Evolutionary conservation across 1,140 invertebrate species (phyloP).

Genomic region (Penaeus chinensis): DNA sequence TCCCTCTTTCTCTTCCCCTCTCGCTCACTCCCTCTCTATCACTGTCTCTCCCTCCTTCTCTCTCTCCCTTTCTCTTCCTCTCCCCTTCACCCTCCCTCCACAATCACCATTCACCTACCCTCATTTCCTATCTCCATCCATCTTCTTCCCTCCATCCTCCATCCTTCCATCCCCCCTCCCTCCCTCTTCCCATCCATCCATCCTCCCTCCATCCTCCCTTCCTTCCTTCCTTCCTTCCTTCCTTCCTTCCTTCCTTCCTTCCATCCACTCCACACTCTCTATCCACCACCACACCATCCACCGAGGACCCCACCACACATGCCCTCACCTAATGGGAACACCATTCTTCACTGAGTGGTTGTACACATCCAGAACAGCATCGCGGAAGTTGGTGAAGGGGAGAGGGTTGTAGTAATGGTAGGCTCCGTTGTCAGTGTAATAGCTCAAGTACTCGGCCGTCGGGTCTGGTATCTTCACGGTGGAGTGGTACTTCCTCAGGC

Average conservation of each 20-base stretch:
- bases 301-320: not conserved
- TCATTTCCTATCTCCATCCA: too few species aligned
- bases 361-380: slow-evolving; percentile 29
- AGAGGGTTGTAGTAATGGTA: slow-evolving; percentile 61
- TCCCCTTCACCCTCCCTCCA: too few species aligned
- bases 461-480: slow-evolving; percentile 39
- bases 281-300: not conserved
- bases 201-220: not conserved
- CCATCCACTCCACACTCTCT: not conserved
- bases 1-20: too few species aligned
- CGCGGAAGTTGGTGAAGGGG: slow-evolving; percentile 42
- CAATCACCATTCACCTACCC: too few species aligned
- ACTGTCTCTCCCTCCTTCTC: too few species aligned
- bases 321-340: slow-evolving; percentile 40
- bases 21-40: too few species aligned
- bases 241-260: too few species aligned
- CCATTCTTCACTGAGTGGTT: slow-evolving; percentile 23
- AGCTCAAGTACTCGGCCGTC: slow-evolving; percentile 45
- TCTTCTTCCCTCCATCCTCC: too few species aligned
- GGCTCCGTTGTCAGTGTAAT: slow-evolving; percentile 61
- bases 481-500: slow-evolving; percentile 2
- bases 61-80: too few species aligned
- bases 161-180: too few species aligned
- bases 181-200: not conserved
- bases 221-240: not conserved